Evolutionary conservation across 2,113 vertebrate genomes (phyloP), one percentile per base, ranked within the genome.

Genomic region (Andinoacara biseriatus): DNA sequence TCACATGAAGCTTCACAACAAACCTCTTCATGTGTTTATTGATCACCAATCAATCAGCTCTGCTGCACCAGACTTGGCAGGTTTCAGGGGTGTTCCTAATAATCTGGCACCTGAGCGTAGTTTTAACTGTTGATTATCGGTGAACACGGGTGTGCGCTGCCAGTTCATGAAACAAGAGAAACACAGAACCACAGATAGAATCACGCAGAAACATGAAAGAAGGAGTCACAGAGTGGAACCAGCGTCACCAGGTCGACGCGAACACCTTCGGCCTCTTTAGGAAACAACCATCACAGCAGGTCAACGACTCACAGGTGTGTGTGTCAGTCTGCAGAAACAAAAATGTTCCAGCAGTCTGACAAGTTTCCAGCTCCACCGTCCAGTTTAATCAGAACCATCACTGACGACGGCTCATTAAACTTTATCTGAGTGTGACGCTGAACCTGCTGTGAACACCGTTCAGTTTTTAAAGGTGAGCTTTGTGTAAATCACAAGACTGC

Each of bases 1-100:
- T 82, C 83, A 82, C 67, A 80, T 78, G 46, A 83, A 76, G 56
- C 40, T 76, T 46, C 26, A 69, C 9, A 43, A 58, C 26, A 59
- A 60, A 52, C 58, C 3, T 33, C 13, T 49, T 52, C 31, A 58
- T 57, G 49, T 60, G 54, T 22, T 22, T 7, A 29, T 57, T 62
- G 58, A 58, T 74, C 10, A 0, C 9, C 0, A 14, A 78, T 40
- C 31, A 0, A 60, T 72, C 20, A 14, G 3, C 33, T 33, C 33
- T 62, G 8, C 38, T 13, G 40, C 10, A 43, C 11, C 40, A 43
- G 40, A 5, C 40, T 43, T 11, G 3, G 60, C 20, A 38, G 6
- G 60, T 11, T n/a, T 62, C 60, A 62, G 10, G 18, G 33, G 1
- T 14, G 61, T 63, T 63, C 33, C 61, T 63, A 63, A 63, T 22